Conservation (phyloP, 2,113 vertebrate genomes). For the Naja naja region DNA sequence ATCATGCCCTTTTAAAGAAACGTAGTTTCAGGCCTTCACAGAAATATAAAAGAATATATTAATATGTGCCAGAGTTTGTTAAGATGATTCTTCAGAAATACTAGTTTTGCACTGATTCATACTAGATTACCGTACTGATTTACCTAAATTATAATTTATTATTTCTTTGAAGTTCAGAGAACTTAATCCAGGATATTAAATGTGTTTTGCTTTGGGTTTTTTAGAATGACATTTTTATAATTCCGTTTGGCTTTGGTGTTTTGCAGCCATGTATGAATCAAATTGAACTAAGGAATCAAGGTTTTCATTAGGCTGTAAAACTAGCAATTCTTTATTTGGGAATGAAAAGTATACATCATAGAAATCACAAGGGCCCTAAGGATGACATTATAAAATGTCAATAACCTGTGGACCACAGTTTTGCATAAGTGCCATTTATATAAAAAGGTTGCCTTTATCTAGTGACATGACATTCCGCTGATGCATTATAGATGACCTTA, state of each 20-base stretch:
- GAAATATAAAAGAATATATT: not conserved
- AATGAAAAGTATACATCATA: constrained; percentile 41
- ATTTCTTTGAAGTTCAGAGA: constrained; percentile 40
- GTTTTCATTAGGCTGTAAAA: constrained; percentile 58
- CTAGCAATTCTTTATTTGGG: constrained; percentile 62
- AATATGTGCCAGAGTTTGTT: not conserved
- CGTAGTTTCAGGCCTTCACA: not conserved
- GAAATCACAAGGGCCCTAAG: constrained; percentile 51
- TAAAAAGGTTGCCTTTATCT: constrained; percentile 46
- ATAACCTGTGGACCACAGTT: constrained; percentile 54
- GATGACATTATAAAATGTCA: constrained; percentile 68
- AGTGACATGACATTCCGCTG: not conserved
- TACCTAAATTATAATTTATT: constrained; percentile 50
- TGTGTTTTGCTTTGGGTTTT: constrained; percentile 44
- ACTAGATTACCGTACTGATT: constrained; percentile 49
- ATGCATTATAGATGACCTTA: constrained; percentile 7
- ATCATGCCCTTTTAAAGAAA: not conserved
- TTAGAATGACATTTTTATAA: constrained; percentile 64
- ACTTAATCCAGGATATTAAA: constrained; percentile 50
- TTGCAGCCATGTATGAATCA: not conserved
- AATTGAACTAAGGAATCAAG: constrained; percentile 59
- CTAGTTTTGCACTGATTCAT: constrained; percentile 25
- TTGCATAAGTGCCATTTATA: constrained; percentile 61
- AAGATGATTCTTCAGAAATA: not conserved
- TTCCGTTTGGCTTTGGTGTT: constrained; percentile 64